Base-by-base conservation (phyloP, 2,113 vertebrate species). In the Brachionichthys hirsutus region DNA sequence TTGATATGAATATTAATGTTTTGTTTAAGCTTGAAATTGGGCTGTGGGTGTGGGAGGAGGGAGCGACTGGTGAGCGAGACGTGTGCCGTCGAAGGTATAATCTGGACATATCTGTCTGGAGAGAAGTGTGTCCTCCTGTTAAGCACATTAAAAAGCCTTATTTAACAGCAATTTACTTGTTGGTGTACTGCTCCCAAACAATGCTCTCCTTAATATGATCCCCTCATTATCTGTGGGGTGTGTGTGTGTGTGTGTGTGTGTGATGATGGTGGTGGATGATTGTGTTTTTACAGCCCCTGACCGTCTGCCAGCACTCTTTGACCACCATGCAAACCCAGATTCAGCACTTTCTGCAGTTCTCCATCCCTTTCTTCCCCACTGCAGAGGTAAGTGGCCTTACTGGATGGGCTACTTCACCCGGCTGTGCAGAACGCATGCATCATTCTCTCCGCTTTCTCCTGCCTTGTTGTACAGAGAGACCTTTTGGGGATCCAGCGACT, bases 271-370 rank as follows among this genome's bases (percentile, higher is more conserved):
- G 56, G 17, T 48, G 58, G 62, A 17, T 50, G 58, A 68, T 73
- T 81, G 17, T 77, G 19, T 87, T 54, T 68, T 64, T 52, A 14
- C 85, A 98, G 97, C 90, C 86, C 4, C 67, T 99, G 75, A 98
- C 94, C 8, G 2, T 86, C 83, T 95, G 93, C 90, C 95, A 98
- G 88, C 93, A 94, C 54, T 95, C 95, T 0, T 83, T 99, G 80
- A 97, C 94, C 73, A 92, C 94, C 64, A 94, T 98, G 94, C 95
- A 98, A 85, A 92, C 93, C 77, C 95, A 98, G 87, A 86, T 93
- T 38, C 90, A 92, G 22, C 93, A 93, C 0, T 84, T 99, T 63
- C 85, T 97, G 54, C 94, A 91, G 76, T 90, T 94, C 4, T 91
- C 95, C 0, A 67, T 93, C 59, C 89, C 93, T 0, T 12, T 92